phyloP scores from a whole-genome alignment of 2,797 vertebrate genomes.

The Valencia hispanica region DNA sequence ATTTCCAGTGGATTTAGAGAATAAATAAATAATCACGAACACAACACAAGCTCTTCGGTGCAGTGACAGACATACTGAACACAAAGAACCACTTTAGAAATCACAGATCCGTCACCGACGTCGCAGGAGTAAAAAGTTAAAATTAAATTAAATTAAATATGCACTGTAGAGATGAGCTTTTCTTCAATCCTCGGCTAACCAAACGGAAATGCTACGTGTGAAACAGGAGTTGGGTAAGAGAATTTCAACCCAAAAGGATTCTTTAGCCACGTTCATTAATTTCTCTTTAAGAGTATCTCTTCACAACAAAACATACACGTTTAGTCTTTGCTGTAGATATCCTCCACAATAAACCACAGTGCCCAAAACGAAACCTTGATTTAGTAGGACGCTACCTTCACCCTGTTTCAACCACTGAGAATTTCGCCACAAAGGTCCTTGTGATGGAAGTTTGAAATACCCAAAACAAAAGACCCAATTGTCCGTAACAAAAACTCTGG shows the following conservation, averaged over 20 bases:
- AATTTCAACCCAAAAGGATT: background rate
- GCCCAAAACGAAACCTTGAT: constrained; percentile 39
- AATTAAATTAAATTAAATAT: constrained; percentile 25
- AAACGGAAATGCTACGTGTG: constrained; percentile 5
- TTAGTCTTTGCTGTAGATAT: background rate
- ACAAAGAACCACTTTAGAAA: constrained; percentile 13
- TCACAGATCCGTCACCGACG: background rate
- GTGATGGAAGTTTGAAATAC: constrained; percentile 37
- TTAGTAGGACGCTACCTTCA: constrained; percentile 1
- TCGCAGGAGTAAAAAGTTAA: constrained; percentile 25
- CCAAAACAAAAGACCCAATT: constrained; percentile 41
- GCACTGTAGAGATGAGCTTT: constrained; percentile 18
- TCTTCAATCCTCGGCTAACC: constrained; percentile 10
- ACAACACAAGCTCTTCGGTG: background rate
- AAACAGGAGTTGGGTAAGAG: background rate
- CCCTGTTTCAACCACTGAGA: constrained; percentile 9
- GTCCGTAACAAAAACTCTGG: constrained; percentile 23
- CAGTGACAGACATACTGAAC: constrained; percentile 13
- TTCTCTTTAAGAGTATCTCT: background rate
- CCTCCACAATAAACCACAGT: constrained; percentile 36
- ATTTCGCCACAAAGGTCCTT: constrained; percentile 26
- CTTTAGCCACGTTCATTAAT: background rate
- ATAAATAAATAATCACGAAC: constrained; percentile 36
- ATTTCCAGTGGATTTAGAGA: constrained; percentile 21
- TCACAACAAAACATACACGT: constrained; percentile 7